A percentile compares a stretch with the other conserved stretches of the same genome.
Conservation (phyloP, 2,888 invertebrate genomes). For the Hirtodrosophila duncani region DNA sequence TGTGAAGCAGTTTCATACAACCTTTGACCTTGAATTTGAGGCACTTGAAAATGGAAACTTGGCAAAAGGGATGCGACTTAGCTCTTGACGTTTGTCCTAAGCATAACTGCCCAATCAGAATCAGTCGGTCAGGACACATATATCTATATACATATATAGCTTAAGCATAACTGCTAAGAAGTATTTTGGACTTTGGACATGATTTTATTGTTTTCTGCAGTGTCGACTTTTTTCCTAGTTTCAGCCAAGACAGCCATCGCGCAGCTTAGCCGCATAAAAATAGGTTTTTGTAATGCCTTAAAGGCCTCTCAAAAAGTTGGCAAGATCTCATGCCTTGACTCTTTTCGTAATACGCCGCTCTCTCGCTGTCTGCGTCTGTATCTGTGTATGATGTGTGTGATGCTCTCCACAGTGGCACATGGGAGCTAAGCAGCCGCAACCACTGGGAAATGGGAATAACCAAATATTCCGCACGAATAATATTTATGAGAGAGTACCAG, state of each 20-base stretch:
- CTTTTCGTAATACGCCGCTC: constrained; percentile 1
- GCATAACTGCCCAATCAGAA: too few species aligned
- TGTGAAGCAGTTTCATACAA: too few species aligned
- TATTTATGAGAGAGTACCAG: constrained; percentile 31
- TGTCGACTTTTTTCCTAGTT: constrained; percentile 26
- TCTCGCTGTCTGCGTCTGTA: constrained; percentile 20
- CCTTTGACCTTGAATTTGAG: too few species aligned
- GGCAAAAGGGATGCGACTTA: too few species aligned
- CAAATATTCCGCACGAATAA: constrained; percentile 33
- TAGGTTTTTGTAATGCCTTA: constrained; percentile 37
- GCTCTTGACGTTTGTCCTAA: too few species aligned
- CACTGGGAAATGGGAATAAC: too few species aligned
- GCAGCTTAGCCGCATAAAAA: constrained; percentile 26
- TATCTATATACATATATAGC: too few species aligned
- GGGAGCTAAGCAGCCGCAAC: constrained; percentile 22
- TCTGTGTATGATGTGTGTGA: constrained; percentile 23
- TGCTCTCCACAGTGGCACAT: constrained; percentile 14
- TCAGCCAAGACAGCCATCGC: constrained; percentile 30
- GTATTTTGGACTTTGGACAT: not conserved
- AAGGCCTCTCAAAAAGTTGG: constrained; percentile 28
- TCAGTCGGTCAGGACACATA: too few species aligned
- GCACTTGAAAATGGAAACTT: too few species aligned
- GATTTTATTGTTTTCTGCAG: constrained; percentile 11
- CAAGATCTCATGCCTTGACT: constrained; percentile 10
- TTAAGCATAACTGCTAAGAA: too few species aligned